Conservation (phyloP, 2,113 vertebrate genomes). For the Cromileptes altivelis region DNA sequence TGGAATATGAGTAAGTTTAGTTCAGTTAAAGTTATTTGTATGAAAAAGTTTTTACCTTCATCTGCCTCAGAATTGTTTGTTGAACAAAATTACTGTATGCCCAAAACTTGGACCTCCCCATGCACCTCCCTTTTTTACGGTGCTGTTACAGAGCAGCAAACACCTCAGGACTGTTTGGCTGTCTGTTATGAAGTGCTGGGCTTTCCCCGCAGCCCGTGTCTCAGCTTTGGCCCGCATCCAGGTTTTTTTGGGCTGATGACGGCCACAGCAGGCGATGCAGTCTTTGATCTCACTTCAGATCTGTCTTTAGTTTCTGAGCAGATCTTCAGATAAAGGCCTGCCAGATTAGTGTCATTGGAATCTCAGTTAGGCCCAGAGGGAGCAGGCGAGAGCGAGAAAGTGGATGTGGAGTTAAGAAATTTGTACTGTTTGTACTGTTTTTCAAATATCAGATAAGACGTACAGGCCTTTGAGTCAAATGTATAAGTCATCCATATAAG, state of each 20-base stretch:
- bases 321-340: background rate
- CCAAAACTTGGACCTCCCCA: background rate
- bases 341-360: slow-evolving; percentile 38
- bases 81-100: too few species aligned
- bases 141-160: background rate
- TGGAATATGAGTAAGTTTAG: too few species aligned
- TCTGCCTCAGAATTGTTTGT: too few species aligned
- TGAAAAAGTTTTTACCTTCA: too few species aligned
- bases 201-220: background rate
- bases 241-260: slow-evolving; percentile 10
- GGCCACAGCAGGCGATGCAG: background rate
- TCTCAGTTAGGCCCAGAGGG: slow-evolving; percentile 1
- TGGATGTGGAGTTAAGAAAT: background rate
- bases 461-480: background rate
- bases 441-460: background rate
- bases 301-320: background rate
- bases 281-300: slow-evolving; percentile 44
- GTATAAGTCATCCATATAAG: background rate
- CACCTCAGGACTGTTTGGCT: background rate
- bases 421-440: background rate
- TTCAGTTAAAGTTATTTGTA: too few species aligned
- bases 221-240: slow-evolving; percentile 44
- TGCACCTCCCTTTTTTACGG: slow-evolving; percentile 9
- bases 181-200: slow-evolving; percentile 7
- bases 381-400: background rate